Percentiles rank a stretch among this genome's conserved stretches.
Conservation (phyloP, 2,113 vertebrate species). For the Myrmecophaga tridactyla region DNA sequence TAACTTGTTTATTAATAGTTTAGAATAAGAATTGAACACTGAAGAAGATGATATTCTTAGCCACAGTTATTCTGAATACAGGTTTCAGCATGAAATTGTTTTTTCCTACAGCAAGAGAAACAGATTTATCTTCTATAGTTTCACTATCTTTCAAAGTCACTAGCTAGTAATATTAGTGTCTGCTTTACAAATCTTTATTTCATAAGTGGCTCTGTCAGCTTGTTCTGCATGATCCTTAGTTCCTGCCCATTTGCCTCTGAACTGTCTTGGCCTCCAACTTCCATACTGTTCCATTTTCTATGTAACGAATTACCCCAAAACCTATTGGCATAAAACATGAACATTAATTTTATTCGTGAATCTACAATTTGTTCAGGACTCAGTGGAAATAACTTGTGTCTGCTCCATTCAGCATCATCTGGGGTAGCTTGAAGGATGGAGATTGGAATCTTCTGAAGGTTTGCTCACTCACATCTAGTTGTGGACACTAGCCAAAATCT, state of each 20-base stretch:
- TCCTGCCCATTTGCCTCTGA: neutral
- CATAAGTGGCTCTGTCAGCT: neutral
- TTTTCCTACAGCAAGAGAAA: neutral
- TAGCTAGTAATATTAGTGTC: rapidly evolving
- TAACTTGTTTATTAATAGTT: neutral
- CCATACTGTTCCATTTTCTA: neutral
- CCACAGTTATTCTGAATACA: neutral
- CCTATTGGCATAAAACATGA: neutral
- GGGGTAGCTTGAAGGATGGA: neutral
- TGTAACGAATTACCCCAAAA: neutral
- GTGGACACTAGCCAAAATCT: neutral
- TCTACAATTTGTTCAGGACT: neutral
- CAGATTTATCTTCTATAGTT: neutral
- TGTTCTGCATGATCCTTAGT: neutral
- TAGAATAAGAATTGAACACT: neutral
- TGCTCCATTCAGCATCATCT: neutral
- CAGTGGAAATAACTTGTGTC: neutral
- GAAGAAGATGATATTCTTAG: neutral
- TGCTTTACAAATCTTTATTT: neutral
- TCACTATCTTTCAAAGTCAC: too few relatives aligned
- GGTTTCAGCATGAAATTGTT: neutral
- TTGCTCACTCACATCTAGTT: neutral
- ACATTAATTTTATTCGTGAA: neutral
- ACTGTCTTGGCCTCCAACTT: neutral
- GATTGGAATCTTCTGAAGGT: neutral